These are phyloP conservation scores for Hyles lineata DNA, from an alignment of 2,888 invertebrate species.

Conservation along the genomic window DNA sequence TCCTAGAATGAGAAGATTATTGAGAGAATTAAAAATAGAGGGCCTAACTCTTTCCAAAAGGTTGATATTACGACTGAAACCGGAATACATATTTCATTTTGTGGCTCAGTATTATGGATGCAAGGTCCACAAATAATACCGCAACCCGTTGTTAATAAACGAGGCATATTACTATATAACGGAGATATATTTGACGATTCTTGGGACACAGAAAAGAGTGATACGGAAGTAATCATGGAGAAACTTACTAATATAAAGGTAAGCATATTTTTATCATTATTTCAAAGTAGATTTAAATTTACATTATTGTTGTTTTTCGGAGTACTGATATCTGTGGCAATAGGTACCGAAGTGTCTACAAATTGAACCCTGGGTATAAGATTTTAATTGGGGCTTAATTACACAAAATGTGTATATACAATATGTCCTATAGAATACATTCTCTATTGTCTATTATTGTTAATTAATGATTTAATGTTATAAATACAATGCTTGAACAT, in stretches of 20 bases:
- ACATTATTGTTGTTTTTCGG: not conserved
- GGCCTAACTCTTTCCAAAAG: slow-evolving; percentile 78
- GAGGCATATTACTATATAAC: slow-evolving; percentile 92
- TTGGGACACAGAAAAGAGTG: slow-evolving; percentile 68
- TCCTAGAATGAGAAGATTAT: slow-evolving; percentile 69
- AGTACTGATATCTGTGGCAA: no score
- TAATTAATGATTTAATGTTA: no score
- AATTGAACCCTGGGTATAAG: no score
- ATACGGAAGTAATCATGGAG: slow-evolving; percentile 82
- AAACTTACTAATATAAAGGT: slow-evolving; percentile 53
- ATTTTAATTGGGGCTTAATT: no score
- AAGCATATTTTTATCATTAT: slow-evolving; percentile 29
- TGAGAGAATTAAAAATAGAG: slow-evolving; percentile 80
- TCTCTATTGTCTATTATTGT: no score
- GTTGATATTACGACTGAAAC: slow-evolving; percentile 50
- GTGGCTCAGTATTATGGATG: slow-evolving; percentile 91
- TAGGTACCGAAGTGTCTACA: no score
- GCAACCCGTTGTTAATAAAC: slow-evolving; percentile 88
- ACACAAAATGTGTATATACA: no score
- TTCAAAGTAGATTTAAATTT: slow-evolving; percentile 21
- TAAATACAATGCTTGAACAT: no score
- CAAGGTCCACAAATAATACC: slow-evolving; percentile 87
- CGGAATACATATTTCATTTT: slow-evolving; percentile 59
- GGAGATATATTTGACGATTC: slow-evolving; percentile 92
- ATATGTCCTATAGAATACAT: no score